Conservation (phyloP, 23 tunicate genomes). For the Halocynthia aurantium region DNA sequence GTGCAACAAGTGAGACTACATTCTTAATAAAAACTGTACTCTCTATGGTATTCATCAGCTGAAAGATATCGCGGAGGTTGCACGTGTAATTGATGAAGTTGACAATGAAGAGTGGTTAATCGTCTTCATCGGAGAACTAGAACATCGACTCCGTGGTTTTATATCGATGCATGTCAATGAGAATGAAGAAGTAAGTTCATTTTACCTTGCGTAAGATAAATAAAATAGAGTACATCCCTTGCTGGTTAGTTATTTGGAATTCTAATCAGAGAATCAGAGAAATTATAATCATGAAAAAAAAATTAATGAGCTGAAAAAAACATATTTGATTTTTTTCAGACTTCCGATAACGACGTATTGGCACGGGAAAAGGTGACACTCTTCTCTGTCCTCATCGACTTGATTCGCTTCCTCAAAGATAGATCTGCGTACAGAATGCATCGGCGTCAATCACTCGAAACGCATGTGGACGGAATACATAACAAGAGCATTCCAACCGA, state of each 20-base stretch:
- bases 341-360: constrained; percentile 11
- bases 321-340: neutral
- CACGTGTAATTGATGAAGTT: constrained; percentile 79
- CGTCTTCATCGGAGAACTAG: constrained; percentile 60
- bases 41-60: constrained; percentile 17
- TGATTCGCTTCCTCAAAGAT: constrained; percentile 44
- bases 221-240: too few species aligned
- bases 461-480: neutral
- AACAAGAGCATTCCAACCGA: neutral
- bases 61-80: constrained; percentile 66
- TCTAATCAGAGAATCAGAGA: too few species aligned
- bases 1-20: too few species aligned
- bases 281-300: too few species aligned
- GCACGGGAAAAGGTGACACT: constrained; percentile 42
- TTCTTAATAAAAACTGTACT: too few species aligned
- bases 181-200: constrained; percentile 16
- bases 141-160: constrained; percentile 25
- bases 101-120: constrained; percentile 85
- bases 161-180: constrained; percentile 11
- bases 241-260: too few species aligned
- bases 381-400: constrained; percentile 42
- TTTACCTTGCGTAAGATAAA: neutral
- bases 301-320: too few species aligned
- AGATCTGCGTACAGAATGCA: constrained; percentile 36
- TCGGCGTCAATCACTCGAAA: constrained; percentile 19